Evolutionary conservation across 2,888 invertebrate genomes (phyloP).

Genomic region (Euzetes globulus): DNA sequence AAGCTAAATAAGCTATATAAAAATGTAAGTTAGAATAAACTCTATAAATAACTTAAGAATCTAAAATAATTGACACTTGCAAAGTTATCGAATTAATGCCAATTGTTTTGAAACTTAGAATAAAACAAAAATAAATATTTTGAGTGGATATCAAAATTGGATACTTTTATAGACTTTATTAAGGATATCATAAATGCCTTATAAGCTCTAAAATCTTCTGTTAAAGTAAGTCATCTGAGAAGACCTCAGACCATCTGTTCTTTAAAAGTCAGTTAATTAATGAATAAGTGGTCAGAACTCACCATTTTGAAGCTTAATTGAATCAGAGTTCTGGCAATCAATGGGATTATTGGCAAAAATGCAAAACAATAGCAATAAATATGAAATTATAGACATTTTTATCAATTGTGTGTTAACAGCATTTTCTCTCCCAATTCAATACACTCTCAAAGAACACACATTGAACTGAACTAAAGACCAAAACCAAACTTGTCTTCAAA

Average conservation of each 20-base stretch:
- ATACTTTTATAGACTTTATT: too few species aligned
- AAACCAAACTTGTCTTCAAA: constrained; percentile 14
- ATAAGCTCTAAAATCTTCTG: neutral
- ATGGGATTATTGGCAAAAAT: neutral
- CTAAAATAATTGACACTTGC: too few species aligned
- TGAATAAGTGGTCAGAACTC: neutral
- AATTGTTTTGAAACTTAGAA: too few species aligned
- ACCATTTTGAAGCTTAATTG: neutral
- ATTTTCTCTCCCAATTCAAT: constrained; percentile 3
- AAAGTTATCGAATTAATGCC: too few species aligned
- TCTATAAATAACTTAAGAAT: too few species aligned
- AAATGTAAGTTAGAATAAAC: too few species aligned
- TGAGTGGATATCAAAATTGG: too few species aligned
- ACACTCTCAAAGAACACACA: constrained; percentile 3
- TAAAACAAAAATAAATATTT: too few species aligned
- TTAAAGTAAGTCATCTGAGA: neutral
- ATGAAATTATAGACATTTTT: neutral
- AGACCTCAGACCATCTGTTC: neutral
- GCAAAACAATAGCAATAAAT: neutral
- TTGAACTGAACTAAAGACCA: neutral
- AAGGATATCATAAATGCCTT: neutral
- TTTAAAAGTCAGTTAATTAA: neutral
- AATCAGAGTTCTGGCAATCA: neutral
- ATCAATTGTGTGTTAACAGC: neutral
- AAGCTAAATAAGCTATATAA: neutral